These are phyloP conservation scores for Chalcis sispes DNA, from an alignment of 2,888 invertebrate genomes.

Conservation along the genomic window DNA sequence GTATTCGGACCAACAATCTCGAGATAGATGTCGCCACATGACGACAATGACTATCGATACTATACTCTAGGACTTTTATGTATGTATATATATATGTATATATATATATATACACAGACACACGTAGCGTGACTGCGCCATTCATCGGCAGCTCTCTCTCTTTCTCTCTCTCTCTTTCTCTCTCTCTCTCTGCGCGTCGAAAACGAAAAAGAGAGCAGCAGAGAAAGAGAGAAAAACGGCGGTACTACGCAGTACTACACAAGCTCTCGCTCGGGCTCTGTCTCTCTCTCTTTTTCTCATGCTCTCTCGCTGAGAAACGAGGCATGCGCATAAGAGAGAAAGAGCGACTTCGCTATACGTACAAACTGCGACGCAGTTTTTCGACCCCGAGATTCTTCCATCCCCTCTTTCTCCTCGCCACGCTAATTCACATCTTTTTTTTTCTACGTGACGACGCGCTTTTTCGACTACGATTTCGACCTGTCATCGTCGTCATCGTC, in stretches of 20 bases:
- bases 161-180: conserved; percentile 20
- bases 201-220: conserved; percentile 20
- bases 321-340: not conserved
- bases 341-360: conserved; percentile 16
- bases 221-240: conserved; percentile 15
- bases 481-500: not conserved
- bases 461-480: conserved; percentile 30
- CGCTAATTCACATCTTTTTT: not conserved
- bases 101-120: too few species aligned
- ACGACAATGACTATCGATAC: too few species aligned
- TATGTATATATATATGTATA: too few species aligned
- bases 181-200: conserved; percentile 18
- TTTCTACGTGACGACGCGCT: too few species aligned
- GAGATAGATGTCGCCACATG: conserved; percentile 54
- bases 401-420: conserved; percentile 12
- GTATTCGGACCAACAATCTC: too few species aligned
- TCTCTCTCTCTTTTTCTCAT: not conserved
- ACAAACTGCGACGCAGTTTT: conserved; percentile 56
- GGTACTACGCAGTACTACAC: conserved; percentile 17
- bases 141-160: conserved; percentile 49
- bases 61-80: too few species aligned
- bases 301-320: conserved; percentile 29
- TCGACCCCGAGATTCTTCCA: conserved; percentile 49
- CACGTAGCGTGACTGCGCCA: conserved; percentile 53
- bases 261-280: not conserved